Evolutionary conservation across 2,797 vertebrate species (phyloP).

Genomic region (Betta splendens): DNA sequence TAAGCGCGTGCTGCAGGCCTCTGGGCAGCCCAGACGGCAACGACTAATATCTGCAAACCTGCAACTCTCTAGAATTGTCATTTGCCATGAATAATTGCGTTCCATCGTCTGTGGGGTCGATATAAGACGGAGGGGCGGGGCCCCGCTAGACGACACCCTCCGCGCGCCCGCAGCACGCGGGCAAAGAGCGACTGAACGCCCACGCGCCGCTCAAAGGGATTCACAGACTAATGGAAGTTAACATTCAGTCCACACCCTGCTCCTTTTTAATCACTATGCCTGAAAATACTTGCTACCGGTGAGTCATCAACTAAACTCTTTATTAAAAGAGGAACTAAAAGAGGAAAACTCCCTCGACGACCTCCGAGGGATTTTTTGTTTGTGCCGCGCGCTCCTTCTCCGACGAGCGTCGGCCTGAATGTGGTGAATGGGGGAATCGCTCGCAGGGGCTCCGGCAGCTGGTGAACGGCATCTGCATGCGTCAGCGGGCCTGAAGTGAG

Average conservation of each 20-base stretch:
- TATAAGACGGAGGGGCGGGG: slow-evolving; percentile 5
- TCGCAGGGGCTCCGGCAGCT: slow-evolving; percentile 48
- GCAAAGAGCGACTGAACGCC: slow-evolving; percentile 22
- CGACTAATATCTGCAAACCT: slow-evolving; percentile 14
- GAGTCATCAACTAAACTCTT: slow-evolving; percentile 51
- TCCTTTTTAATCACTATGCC: slow-evolving; percentile 21
- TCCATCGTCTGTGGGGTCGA: slow-evolving; percentile 33
- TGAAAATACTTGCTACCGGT: slow-evolving; percentile 37
- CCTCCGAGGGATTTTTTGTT: slow-evolving; percentile 19
- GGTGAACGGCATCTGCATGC: slow-evolving; percentile 69
- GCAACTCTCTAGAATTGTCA: slow-evolving; percentile 3
- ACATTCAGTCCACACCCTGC: slow-evolving; percentile 41
- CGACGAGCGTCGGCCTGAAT: slow-evolving; percentile 42
- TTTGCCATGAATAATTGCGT: slow-evolving; percentile 39
- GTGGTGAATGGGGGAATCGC: slow-evolving; percentile 53
- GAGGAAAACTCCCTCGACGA: background rate
- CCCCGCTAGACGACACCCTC: slow-evolving; percentile 15
- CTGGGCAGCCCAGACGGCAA: background rate
- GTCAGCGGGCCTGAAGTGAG: slow-evolving; percentile 61
- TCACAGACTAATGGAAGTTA: slow-evolving; percentile 33
- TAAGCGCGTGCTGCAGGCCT: too few relatives aligned
- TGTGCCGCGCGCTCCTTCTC: slow-evolving; percentile 33
- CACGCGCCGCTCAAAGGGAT: slow-evolving; percentile 13
- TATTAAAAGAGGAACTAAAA: slow-evolving; percentile 16
- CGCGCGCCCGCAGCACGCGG: background rate